phyloP scores from a whole-genome alignment of 2,888 invertebrate species.

The Nomada goodeniana region DNA sequence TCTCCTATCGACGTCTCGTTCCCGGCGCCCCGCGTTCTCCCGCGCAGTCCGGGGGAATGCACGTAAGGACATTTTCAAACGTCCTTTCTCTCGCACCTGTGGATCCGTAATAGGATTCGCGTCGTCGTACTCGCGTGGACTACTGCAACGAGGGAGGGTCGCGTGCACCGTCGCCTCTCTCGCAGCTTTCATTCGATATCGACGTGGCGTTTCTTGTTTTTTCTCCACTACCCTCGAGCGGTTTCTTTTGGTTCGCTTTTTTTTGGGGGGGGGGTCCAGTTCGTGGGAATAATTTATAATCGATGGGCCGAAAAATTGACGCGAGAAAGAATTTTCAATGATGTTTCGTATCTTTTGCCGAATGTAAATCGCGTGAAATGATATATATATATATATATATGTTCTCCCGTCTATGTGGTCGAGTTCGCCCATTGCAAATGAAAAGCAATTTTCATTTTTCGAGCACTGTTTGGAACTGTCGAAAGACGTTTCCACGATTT shows the following conservation, averaged over 20 bases:
- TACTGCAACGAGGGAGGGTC: not conserved
- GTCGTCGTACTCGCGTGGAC: not conserved
- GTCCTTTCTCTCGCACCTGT: not conserved
- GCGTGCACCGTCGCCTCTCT: not conserved
- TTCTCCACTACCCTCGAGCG: too few species aligned
- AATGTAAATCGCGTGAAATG: too few species aligned
- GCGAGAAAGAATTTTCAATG: too few species aligned
- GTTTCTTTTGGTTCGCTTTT: too few species aligned
- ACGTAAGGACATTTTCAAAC: slow-evolving; percentile 3
- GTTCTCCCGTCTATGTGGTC: too few species aligned
- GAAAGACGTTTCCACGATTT: not conserved
- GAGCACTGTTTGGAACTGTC: not conserved
- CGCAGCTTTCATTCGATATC: not conserved
- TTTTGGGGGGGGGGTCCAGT: too few species aligned
- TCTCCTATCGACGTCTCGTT: not conserved
- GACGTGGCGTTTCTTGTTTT: not conserved
- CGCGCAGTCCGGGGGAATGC: not conserved
- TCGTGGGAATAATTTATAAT: too few species aligned
- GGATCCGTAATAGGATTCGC: not conserved
- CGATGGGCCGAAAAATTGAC: too few species aligned
- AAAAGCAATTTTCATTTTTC: not conserved
- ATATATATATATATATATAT: too few species aligned
- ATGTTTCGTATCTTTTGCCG: too few species aligned
- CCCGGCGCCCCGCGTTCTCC: not conserved
- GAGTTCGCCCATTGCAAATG: too few species aligned